Percentiles rank a stretch among this genome's conserved stretches.
These are phyloP conservation scores for Pseudolycoriella hygida DNA, from an alignment of 2,888 invertebrate species.

Conservation along the genomic window DNA sequence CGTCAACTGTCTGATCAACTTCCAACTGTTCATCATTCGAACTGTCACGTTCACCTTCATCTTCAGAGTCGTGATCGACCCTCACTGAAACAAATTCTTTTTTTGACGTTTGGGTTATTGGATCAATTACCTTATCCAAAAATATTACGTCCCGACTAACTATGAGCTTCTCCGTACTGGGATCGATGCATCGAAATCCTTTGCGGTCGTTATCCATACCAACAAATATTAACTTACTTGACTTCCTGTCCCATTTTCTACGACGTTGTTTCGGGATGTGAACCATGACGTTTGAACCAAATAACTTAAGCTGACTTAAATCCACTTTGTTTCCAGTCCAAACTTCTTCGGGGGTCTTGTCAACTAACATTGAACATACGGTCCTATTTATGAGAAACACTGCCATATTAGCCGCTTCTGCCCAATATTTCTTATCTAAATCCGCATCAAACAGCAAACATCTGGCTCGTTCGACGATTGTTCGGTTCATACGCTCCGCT, in stretches of 20 bases:
- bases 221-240: constrained; percentile 16
- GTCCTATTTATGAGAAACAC: constrained; percentile 8
- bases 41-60: too few relatives aligned
- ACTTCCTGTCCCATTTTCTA: constrained; percentile 17
- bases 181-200: constrained; percentile 13
- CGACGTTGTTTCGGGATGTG: constrained; percentile 18
- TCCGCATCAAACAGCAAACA: too few relatives aligned
- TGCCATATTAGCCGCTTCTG: too few relatives aligned
- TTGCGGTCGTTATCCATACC: constrained; percentile 18
- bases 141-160: constrained; percentile 7
- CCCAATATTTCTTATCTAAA: too few relatives aligned
- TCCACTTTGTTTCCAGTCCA: constrained; percentile 20
- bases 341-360: constrained; percentile 19
- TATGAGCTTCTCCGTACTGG: constrained; percentile 2
- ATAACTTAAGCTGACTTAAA: constrained; percentile 18
- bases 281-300: constrained; percentile 20
- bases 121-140: too few relatives aligned
- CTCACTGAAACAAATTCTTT: too few relatives aligned
- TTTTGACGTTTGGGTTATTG: too few relatives aligned
- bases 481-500: too few relatives aligned
- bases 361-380: constrained; percentile 2
- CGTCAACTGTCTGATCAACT: too few relatives aligned
- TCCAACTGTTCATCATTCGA: too few relatives aligned
- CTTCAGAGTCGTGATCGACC: too few relatives aligned
- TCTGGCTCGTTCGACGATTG: too few relatives aligned